These are phyloP conservation scores for Sylvilagus bachmani DNA, from an alignment of 2,113 vertebrate genomes.

Conservation along the genomic window DNA sequence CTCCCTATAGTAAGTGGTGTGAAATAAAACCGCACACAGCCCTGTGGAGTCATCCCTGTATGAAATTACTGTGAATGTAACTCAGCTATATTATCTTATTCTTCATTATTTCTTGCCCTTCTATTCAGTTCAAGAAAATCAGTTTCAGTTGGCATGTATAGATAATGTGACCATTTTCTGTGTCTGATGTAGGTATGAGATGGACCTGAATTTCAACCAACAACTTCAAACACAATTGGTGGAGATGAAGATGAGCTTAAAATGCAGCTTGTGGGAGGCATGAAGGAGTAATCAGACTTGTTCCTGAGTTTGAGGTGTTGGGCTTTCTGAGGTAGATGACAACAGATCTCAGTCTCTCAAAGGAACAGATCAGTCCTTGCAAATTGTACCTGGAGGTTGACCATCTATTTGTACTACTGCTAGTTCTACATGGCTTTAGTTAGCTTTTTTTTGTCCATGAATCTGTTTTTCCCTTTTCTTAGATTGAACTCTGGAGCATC, in stretches of 20 bases:
- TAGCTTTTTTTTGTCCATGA: background rate
- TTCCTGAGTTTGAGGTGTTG: background rate
- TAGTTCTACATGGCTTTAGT: background rate
- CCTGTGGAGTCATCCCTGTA: background rate
- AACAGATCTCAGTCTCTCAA: background rate
- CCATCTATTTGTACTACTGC: background rate
- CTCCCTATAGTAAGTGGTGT: background rate
- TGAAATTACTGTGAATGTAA: background rate
- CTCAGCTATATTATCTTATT: background rate
- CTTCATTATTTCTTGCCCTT: background rate
- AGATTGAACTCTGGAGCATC: background rate
- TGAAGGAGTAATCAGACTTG: background rate
- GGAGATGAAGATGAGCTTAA: background rate
- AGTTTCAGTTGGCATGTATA: slow-evolving; percentile 4
- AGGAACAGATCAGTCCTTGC: background rate
- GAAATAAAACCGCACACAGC: background rate
- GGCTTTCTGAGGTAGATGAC: background rate
- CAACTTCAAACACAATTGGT: background rate
- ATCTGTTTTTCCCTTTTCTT: background rate
- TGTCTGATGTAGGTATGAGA: background rate
- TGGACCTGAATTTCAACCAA: slow-evolving; percentile 46
- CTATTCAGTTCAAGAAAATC: slow-evolving; percentile 29
- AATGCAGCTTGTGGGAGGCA: background rate
- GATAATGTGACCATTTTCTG: background rate
- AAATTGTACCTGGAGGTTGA: background rate